phyloP scores from a whole-genome alignment of 2,113 vertebrate genomes.

The Turnix velox region DNA sequence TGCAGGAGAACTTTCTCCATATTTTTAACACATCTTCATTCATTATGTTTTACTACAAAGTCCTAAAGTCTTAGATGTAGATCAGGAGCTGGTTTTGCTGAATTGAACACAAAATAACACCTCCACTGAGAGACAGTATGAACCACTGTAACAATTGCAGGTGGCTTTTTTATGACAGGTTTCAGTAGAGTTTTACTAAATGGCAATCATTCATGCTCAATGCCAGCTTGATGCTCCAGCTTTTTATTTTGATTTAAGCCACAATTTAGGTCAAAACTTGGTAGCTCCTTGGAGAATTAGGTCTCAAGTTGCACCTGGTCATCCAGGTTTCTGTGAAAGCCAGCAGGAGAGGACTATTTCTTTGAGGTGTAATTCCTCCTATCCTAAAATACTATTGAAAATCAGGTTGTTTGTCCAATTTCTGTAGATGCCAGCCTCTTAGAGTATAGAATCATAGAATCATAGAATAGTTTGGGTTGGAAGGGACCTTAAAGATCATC shows the following conservation, averaged over 20 bases:
- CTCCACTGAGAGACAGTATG: not conserved
- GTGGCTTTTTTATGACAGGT: not conserved
- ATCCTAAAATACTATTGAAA: not conserved
- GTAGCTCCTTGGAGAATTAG: not conserved
- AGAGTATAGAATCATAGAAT: no score
- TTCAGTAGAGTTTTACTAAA: not conserved
- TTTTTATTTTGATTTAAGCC: not conserved
- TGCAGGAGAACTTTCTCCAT: not conserved
- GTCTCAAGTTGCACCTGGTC: not conserved
- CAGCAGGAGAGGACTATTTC: not conserved
- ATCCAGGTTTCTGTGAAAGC: not conserved
- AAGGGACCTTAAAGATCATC: no score
- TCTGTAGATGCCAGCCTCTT: not conserved
- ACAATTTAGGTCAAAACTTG: not conserved
- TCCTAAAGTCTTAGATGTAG: not conserved
- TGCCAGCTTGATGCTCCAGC: not conserved
- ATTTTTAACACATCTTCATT: not conserved
- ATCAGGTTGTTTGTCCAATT: not conserved
- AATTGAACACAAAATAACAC: not conserved
- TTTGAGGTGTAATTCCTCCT: not conserved
- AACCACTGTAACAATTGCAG: not conserved
- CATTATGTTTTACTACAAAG: not conserved
- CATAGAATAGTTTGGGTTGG: no score
- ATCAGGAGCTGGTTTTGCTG: not conserved
- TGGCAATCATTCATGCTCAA: accelerated